Evolutionary conservation across 2,113 vertebrate genomes (phyloP), one percentile per base, ranked within the genome.

Genomic region (Orthonyx spaldingii): DNA sequence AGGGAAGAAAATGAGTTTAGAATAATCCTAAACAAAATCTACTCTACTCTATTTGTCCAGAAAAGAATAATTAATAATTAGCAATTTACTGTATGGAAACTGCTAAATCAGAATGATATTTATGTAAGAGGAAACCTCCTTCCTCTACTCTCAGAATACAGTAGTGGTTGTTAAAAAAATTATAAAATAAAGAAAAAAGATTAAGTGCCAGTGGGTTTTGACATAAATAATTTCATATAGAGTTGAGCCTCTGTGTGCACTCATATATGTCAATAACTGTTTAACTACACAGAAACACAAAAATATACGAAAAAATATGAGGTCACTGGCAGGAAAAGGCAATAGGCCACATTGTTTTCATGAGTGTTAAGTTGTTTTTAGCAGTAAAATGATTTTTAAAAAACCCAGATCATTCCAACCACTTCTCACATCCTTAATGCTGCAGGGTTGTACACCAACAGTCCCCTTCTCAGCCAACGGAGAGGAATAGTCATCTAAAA

Each of bases 81-180:
- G 2, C 5, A 74, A 57, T 24, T 47, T 55, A 13, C 13, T 14
- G 6, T 15, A 17, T 41, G 42, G 46, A 74, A 85, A 76, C 2
- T 10, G 23, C 4, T 49, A 53, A 24, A 39, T 39, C 21, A 65
- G 37, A 50, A 42, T 33, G 1, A 14, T 69, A 64, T 56, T 85
- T 63, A 19, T 77, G 8, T 68, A 37, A 57, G 11, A 61, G 16
- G 23, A 72, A 79, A 24, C 2, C 23, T 71, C 68, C 10, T 46
- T 83, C 20, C 23, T 68, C 7, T 76, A 4, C 53, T 57, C 5
- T 80, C 33, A 55, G 35, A 78, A 44, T 14, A 60, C 4, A 32
- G 0, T 22, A 55, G n/a, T 1, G 0, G 1, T 10, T 74, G 7
- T 47, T 23, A 23, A 28, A 44, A 71, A 32, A 52, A 26, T 13